Percentiles rank a stretch among this genome's conserved stretches.
Evolutionary conservation across 2,113 vertebrate species (phyloP).

Genomic region (Hippolais icterina): DNA sequence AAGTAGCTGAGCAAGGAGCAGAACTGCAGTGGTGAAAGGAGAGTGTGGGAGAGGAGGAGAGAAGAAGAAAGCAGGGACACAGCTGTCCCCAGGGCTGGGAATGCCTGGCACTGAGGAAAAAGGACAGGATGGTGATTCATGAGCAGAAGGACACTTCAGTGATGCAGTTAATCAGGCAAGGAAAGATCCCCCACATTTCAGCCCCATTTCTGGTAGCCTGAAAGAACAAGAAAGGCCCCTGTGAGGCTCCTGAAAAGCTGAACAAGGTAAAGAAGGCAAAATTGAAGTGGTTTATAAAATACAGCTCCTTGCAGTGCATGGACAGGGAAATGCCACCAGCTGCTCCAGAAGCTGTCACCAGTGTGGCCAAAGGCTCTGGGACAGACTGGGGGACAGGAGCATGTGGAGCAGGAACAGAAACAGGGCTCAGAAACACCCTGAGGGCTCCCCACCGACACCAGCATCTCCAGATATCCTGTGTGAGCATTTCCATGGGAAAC

Average conservation of each 20-base stretch:
- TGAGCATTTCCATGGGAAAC: neutral
- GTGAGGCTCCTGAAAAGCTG: neutral
- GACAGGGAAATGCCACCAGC: neutral
- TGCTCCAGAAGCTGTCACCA: neutral
- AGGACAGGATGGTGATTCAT: neutral
- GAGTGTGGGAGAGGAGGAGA: neutral
- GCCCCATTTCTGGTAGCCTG: neutral
- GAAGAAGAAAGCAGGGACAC: neutral
- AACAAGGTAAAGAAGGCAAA: neutral
- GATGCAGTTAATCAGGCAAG: neutral
- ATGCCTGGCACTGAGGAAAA: neutral
- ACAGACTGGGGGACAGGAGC: neutral
- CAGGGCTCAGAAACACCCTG: accelerated
- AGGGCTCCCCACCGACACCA: accelerated
- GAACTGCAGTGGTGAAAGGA: neutral
- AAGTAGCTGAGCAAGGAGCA: neutral
- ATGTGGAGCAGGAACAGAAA: neutral
- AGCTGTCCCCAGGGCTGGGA: neutral
- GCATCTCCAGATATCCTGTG: neutral
- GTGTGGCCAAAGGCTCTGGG: accelerated
- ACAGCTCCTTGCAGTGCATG: accelerated
- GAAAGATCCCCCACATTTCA: neutral
- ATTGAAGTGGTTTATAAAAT: accelerated
- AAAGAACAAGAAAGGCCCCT: neutral
- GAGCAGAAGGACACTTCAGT: neutral